A percentile compares a stretch with the other conserved stretches of the same genome.
phyloP scores from a whole-genome alignment of 2,797 vertebrate genomes.

The Notamacropus eugenii region DNA sequence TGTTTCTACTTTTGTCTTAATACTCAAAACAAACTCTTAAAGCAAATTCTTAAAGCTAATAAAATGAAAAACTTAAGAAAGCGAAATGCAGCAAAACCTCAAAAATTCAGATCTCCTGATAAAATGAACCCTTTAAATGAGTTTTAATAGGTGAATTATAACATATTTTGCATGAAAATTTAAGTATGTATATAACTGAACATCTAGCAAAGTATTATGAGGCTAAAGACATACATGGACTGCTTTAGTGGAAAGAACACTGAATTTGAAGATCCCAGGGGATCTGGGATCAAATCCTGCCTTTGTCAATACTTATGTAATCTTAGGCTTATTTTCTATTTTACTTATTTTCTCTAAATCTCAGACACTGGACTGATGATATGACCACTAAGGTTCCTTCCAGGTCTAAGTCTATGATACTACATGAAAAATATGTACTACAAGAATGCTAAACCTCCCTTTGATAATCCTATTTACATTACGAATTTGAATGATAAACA shows the following conservation, averaged over 20 bases:
- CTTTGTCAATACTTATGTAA: background rate
- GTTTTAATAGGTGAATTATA: constrained; percentile 24
- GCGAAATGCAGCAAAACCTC: constrained; percentile 42
- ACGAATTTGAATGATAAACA: background rate
- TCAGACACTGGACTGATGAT: background rate
- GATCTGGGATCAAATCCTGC: background rate
- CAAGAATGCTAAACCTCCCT: background rate
- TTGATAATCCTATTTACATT: background rate
- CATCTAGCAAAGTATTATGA: background rate
- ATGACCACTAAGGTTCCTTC: background rate
- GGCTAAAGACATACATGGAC: background rate
- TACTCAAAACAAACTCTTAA: constrained; percentile 3
- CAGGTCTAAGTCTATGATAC: background rate
- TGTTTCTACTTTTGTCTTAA: background rate
- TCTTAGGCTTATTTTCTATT: background rate
- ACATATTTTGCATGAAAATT: constrained; percentile 7
- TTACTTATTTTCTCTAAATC: background rate
- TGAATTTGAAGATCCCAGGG: constrained; percentile 27
- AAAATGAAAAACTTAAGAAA: constrained; percentile 31
- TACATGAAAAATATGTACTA: background rate
- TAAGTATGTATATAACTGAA: background rate
- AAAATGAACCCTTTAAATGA: constrained; percentile 31
- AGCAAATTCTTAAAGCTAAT: background rate
- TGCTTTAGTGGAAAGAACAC: constrained; percentile 46
- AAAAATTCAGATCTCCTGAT: constrained; percentile 12